These are phyloP conservation scores for Chamaea fasciata DNA, from an alignment of 2,113 vertebrate species.

Conservation along the genomic window DNA sequence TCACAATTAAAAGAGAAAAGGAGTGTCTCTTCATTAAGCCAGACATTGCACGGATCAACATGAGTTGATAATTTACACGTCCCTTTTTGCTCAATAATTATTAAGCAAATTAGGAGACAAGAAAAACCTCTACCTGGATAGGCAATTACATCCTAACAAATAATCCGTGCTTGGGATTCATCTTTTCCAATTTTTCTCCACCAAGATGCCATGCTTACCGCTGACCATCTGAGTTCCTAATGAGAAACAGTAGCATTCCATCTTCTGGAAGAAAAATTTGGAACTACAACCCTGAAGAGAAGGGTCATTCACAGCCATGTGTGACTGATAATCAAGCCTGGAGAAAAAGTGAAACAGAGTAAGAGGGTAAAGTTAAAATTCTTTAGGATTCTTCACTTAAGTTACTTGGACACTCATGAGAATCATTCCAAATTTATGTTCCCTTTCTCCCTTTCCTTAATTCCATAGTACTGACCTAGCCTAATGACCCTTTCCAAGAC, in stretches of 20 bases:
- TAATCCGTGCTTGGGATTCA: background rate
- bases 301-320: accelerated
- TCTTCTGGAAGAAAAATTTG: background rate
- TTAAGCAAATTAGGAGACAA: background rate
- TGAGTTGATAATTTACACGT: background rate
- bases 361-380: background rate
- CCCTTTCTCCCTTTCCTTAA: background rate
- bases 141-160: background rate
- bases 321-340: background rate
- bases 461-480: background rate
- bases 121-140: background rate
- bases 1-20: background rate
- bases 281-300: background rate
- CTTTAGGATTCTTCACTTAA: background rate
- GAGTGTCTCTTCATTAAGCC: background rate
- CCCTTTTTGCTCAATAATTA: background rate
- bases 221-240: background rate
- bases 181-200: background rate
- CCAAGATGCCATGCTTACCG: background rate
- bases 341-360: background rate
- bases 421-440: background rate
- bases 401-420: background rate
- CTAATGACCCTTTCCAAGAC: background rate
- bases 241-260: background rate
- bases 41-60: background rate